Evolutionary conservation across 2,797 vertebrate species (phyloP).

Genomic region (Tachyglossus aculeatus): DNA sequence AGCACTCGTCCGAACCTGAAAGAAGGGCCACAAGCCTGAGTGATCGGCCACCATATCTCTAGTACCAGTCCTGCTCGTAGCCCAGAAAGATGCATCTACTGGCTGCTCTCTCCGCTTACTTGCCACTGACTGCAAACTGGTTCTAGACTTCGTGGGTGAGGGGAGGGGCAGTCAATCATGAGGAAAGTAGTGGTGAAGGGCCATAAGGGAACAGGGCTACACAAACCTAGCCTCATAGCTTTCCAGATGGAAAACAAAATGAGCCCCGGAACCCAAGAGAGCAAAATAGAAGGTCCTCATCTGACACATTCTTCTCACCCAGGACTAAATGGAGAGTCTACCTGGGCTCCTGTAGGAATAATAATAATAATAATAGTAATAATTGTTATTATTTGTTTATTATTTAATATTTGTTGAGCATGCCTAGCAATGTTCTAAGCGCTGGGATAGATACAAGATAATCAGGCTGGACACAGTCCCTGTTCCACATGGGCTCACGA

Average conservation of each 20-base stretch:
- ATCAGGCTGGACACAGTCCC: too few relatives aligned
- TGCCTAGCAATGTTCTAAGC: too few relatives aligned
- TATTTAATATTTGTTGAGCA: too few relatives aligned
- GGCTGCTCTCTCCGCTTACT: neutral
- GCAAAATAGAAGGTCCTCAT: neutral
- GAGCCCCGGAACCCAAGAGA: neutral
- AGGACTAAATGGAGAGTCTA: neutral
- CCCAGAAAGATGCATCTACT: fast-evolving
- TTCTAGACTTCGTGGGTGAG: neutral
- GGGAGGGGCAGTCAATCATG: fast-evolving
- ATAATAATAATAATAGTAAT: too few relatives aligned
- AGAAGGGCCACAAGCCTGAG: too few relatives aligned
- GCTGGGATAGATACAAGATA: too few relatives aligned
- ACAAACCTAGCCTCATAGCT: neutral
- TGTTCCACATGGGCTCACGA: too few relatives aligned
- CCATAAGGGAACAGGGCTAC: neutral
- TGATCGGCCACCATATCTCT: neutral
- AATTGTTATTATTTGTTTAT: too few relatives aligned
- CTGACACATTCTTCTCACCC: neutral
- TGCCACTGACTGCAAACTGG: neutral
- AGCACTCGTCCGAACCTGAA: too few relatives aligned
- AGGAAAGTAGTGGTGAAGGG: neutral
- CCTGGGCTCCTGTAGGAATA: too few relatives aligned
- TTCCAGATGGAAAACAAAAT: neutral
- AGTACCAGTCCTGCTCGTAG: fast-evolving